Conservation (phyloP, 2,888 invertebrate species). For the Tribolium freemani region DNA sequence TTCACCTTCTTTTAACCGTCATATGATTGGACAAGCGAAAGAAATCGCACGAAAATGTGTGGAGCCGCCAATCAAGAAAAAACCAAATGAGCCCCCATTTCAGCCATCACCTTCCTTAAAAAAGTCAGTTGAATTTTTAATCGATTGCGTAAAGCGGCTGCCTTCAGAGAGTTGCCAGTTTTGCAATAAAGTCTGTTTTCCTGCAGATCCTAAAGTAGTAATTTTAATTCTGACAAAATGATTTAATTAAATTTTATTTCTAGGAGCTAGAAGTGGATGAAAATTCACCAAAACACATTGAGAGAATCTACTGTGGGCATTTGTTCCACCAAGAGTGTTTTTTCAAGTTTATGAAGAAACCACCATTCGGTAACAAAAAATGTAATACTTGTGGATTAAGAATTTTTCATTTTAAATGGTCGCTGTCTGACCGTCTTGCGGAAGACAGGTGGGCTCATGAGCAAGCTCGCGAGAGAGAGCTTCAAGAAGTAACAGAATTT, state of each 20-base stretch:
- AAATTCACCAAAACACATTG: conserved; percentile 73
- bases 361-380: conserved; percentile 82
- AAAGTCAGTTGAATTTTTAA: conserved; percentile 74
- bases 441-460: conserved; percentile 85
- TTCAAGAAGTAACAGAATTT: conserved; percentile 83
- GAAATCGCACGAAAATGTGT: conserved; percentile 80
- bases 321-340: conserved; percentile 80
- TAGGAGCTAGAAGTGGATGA: conserved; percentile 70
- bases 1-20: conserved; percentile 73
- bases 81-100: conserved; percentile 72
- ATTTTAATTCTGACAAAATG: background rate
- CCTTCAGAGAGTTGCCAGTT: conserved; percentile 76
- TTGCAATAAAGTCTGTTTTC: conserved; percentile 75
- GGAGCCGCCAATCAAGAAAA: conserved; percentile 75
- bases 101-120: conserved; percentile 75
- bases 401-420: conserved; percentile 83
- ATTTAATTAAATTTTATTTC: background rate
- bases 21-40: conserved; percentile 75
- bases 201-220: conserved; percentile 70
- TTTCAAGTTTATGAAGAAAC: conserved; percentile 77
- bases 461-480: conserved; percentile 80
- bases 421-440: conserved; percentile 76
- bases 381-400: conserved; percentile 75
- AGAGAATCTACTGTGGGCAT: conserved; percentile 81
- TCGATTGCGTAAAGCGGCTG: conserved; percentile 74